Evolutionary conservation across 2,797 vertebrate species (phyloP).

Genomic region (Schizothorax lantsangensis): DNA sequence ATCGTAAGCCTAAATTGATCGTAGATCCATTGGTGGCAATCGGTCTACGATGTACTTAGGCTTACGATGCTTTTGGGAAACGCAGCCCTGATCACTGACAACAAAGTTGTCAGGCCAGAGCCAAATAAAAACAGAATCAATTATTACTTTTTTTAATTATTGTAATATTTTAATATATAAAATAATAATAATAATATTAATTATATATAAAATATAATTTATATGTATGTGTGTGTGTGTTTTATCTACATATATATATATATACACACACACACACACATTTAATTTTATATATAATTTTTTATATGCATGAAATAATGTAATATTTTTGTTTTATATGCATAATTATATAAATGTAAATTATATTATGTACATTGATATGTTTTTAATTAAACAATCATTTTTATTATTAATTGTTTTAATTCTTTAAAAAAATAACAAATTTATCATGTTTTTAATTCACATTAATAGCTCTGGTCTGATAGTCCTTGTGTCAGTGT

Average conservation of each 20-base stretch:
- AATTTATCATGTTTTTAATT: neutral
- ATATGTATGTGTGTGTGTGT: neutral
- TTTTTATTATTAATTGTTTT: too few species aligned
- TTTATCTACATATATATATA: neutral
- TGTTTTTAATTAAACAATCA: neutral
- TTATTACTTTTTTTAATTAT: neutral
- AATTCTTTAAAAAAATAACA: too few species aligned
- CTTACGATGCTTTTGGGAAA: too few species aligned
- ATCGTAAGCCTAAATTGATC: too few species aligned
- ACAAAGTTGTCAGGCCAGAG: neutral
- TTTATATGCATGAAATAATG: neutral
- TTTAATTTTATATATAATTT: neutral
- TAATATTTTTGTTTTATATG: neutral
- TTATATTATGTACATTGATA: neutral
- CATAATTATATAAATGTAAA: neutral
- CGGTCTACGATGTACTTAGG: too few species aligned
- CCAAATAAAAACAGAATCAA: neutral
- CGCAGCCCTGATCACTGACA: too few species aligned
- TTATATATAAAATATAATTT: neutral
- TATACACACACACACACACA: neutral
- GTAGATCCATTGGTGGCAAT: too few species aligned
- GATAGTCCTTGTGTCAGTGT: neutral
- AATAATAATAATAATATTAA: neutral
- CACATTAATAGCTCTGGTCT: too few species aligned
- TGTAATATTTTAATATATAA: neutral